Evolutionary conservation across 2,797 vertebrate species (phyloP).

Genomic region (Pseudotriccus pelzelni): DNA sequence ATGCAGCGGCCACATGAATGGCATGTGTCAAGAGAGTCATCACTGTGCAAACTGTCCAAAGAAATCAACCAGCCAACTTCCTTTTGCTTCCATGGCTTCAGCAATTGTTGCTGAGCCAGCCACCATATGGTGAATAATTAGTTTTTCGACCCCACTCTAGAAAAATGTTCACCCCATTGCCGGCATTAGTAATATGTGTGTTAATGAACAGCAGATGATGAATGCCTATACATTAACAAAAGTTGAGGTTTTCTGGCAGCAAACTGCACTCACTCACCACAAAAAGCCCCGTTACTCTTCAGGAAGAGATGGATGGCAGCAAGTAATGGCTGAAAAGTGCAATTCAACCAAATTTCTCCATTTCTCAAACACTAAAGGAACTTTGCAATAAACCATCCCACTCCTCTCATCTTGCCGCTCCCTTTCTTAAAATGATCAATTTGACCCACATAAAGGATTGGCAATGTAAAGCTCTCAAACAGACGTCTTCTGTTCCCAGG

Average conservation of each 20-base stretch:
- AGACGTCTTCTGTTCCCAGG: neutral
- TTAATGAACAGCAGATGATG: constrained; percentile 78
- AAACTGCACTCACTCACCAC: constrained; percentile 10
- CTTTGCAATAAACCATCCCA: neutral
- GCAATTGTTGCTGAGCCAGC: constrained; percentile 85
- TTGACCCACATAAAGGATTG: neutral
- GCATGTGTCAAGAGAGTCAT: constrained; percentile 92
- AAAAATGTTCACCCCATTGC: constrained; percentile 83
- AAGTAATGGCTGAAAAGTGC: neutral
- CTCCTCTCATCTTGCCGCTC: neutral
- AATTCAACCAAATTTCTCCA: neutral
- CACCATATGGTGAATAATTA: constrained; percentile 99
- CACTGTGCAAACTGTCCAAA: constrained; percentile 85
- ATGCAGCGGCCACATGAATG: constrained; percentile 85
- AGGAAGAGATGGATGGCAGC: neutral
- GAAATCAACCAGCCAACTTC: constrained; percentile 79
- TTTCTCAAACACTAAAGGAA: neutral
- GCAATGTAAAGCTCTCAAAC: constrained; percentile 28
- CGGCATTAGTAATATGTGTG: constrained; percentile 79
- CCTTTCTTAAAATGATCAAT: constrained; percentile 26
- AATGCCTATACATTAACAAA: constrained; percentile 92
- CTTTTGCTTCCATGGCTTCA: constrained; percentile 79
- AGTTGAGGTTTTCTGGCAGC: constrained; percentile 66
- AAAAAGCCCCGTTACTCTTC: neutral
- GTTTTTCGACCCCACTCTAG: constrained; percentile 86